Conservation (phyloP, 2,797 vertebrate species). For the Amniataba percoides region DNA sequence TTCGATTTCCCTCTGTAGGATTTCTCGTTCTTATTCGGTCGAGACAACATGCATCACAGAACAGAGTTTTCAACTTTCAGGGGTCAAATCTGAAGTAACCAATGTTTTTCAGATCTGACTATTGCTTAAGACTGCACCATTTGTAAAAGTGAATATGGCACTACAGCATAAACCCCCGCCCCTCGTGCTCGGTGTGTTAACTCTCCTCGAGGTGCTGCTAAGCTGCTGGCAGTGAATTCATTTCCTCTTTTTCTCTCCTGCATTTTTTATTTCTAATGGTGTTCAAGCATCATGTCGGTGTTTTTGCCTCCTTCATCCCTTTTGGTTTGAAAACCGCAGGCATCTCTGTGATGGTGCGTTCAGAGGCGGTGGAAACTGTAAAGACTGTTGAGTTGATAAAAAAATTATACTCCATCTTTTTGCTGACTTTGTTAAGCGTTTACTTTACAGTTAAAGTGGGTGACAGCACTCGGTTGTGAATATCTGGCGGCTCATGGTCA, state of each 20-base stretch:
- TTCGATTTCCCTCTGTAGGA: background rate
- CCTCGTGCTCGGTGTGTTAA: background rate
- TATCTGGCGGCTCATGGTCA: constrained; percentile 3
- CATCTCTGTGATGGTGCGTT: constrained; percentile 18
- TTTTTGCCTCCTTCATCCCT: constrained; percentile 13
- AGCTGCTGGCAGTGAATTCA: background rate
- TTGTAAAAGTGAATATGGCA: constrained; percentile 17
- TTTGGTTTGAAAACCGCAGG: constrained; percentile 20
- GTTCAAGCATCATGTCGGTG: background rate
- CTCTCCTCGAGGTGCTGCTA: constrained; percentile 3
- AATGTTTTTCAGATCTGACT: background rate
- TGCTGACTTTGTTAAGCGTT: too few species aligned
- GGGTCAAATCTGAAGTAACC: too few species aligned
- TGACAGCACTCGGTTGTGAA: background rate
- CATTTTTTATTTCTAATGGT: constrained; percentile 33
- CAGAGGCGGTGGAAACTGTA: constrained; percentile 13
- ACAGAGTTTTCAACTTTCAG: background rate
- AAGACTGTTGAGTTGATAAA: background rate
- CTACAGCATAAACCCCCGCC: background rate
- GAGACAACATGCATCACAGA: background rate
- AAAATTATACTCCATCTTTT: too few species aligned
- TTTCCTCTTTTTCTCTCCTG: constrained; percentile 25
- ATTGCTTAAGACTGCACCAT: background rate
- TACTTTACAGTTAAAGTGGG: background rate
- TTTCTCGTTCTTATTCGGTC: background rate